These are phyloP conservation scores for Dasypolia templi DNA, from an alignment of 2,888 invertebrate genomes.

Conservation along the genomic window DNA sequence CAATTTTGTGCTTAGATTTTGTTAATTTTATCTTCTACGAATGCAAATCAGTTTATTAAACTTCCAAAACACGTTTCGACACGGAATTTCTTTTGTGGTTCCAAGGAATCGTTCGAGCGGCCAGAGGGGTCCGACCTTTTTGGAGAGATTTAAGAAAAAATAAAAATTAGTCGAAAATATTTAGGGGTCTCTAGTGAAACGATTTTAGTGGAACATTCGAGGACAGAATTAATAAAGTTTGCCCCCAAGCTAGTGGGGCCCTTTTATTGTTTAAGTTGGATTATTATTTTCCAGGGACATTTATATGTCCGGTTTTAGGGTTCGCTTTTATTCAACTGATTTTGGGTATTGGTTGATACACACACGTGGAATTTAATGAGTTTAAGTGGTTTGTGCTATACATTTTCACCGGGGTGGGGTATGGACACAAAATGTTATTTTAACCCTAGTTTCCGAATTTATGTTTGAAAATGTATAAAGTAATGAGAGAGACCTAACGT, in stretches of 20 bases:
- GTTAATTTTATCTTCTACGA: conserved; percentile 51
- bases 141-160: conserved; percentile 20
- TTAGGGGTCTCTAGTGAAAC: conserved; percentile 23
- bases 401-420: conserved; percentile 50
- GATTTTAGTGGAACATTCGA: conserved; percentile 51
- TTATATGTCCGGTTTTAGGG: conserved; percentile 62
- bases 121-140: conserved; percentile 32
- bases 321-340: conserved; percentile 67
- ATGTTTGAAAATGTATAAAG: conserved; percentile 32
- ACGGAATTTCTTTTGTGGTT: conserved; percentile 64
- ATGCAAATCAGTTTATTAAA: conserved; percentile 63
- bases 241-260: conserved; percentile 54
- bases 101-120: conserved; percentile 33
- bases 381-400: conserved; percentile 51
- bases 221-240: conserved; percentile 62
- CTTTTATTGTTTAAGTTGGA: conserved; percentile 71
- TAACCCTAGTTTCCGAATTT: conserved; percentile 45
- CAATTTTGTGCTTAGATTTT: conserved; percentile 51
- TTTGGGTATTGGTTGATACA: conserved; percentile 63
- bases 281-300: conserved; percentile 68
- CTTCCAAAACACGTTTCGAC: conserved; percentile 63
- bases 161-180: conserved; percentile 56
- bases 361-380: conserved; percentile 60
- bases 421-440: conserved; percentile 45
- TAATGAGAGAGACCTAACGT: conserved; percentile 4